phyloP scores from a whole-genome alignment of 2,888 invertebrate genomes.

The Philhelius pedissequus region DNA sequence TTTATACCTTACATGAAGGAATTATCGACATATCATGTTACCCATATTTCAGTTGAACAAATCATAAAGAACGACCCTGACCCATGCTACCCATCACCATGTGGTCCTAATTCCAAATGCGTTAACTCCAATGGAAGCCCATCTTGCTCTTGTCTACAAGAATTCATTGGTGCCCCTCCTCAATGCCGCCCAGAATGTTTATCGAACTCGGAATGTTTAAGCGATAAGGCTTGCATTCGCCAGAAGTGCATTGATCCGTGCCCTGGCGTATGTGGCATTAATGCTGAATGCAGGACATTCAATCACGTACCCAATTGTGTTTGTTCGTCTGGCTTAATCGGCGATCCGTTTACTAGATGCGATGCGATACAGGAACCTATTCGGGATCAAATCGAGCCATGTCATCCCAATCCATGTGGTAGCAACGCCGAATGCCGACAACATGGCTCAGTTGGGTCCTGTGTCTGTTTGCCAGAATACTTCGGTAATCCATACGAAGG shows the following conservation, averaged over 20 bases:
- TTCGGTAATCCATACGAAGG: conserved; percentile 83
- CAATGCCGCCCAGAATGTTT: conserved; percentile 87
- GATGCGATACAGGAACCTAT: conserved; percentile 75
- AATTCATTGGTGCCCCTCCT: conserved; percentile 85
- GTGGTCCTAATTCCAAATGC: conserved; percentile 88
- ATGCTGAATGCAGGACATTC: conserved; percentile 85
- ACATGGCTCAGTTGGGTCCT: conserved; percentile 84
- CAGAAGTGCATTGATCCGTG: conserved; percentile 89
- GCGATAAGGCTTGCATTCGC: conserved; percentile 86
- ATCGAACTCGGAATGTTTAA: conserved; percentile 86
- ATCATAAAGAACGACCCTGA: conserved; percentile 72
- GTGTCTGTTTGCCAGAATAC: conserved; percentile 85
- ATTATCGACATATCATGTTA: not conserved
- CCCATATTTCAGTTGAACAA: conserved; percentile 68
- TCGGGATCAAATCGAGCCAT: conserved; percentile 80
- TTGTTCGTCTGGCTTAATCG: conserved; percentile 83
- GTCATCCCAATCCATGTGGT: conserved; percentile 88
- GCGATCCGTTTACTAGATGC: conserved; percentile 87
- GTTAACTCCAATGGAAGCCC: conserved; percentile 83
- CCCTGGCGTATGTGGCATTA: conserved; percentile 85
- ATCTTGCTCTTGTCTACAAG: conserved; percentile 85
- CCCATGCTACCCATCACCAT: conserved; percentile 82
- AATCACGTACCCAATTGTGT: conserved; percentile 88
- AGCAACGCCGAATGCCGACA: conserved; percentile 83
- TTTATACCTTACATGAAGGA: not conserved